phyloP scores from a whole-genome alignment of 1,140 invertebrate species.

The Drepana arcuata region DNA sequence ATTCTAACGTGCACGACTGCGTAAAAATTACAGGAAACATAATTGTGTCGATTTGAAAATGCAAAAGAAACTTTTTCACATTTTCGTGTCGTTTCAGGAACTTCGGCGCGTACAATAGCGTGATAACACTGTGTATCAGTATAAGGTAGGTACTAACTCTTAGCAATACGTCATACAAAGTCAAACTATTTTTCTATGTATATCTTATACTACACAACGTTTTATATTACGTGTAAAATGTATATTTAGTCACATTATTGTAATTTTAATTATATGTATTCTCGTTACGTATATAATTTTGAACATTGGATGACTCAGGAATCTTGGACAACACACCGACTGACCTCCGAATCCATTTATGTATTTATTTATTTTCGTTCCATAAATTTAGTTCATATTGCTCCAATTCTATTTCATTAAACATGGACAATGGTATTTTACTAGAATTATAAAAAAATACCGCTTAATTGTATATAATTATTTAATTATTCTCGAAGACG shows the following conservation, averaged over 20 bases:
- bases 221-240: slow-evolving; percentile 68
- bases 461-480: slow-evolving; percentile 35
- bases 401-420: slow-evolving; percentile 19
- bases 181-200: slow-evolving; percentile 58
- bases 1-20: slow-evolving; percentile 12
- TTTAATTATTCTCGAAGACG: slow-evolving; percentile 31
- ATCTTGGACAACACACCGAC: slow-evolving; percentile 34
- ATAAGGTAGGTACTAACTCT: slow-evolving; percentile 22
- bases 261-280: slow-evolving; percentile 65
- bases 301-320: slow-evolving; percentile 61
- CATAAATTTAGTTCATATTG: slow-evolving; percentile 20
- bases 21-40: slow-evolving; percentile 14
- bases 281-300: slow-evolving; percentile 71
- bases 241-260: slow-evolving; percentile 67
- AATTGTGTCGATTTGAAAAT: slow-evolving; percentile 1
- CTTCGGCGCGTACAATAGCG: slow-evolving; percentile 10
- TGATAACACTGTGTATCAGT: slow-evolving; percentile 14
- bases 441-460: slow-evolving; percentile 63
- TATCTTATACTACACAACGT: slow-evolving; percentile 62
- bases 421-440: slow-evolving; percentile 41
- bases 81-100: slow-evolving; percentile 6
- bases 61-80: neutral
- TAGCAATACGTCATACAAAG: slow-evolving; percentile 56
- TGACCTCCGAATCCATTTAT: slow-evolving; percentile 15
- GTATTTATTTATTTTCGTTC: slow-evolving; percentile 9